Conservation (phyloP, 2,797 vertebrate genomes). For the Mormyrus hasselquistii region DNA sequence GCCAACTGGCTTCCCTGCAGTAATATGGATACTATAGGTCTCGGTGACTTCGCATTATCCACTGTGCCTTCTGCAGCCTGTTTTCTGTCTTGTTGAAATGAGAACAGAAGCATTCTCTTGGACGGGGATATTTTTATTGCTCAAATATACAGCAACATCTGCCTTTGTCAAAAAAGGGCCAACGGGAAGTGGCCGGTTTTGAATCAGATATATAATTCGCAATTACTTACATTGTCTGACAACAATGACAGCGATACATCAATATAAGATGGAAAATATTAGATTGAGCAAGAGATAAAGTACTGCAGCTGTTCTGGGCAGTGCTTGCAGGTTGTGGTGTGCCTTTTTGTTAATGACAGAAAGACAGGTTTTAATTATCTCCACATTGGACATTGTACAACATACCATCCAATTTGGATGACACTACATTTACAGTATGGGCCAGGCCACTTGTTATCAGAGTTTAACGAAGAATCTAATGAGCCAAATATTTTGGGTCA, state of each 20-base stretch:
- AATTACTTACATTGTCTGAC: neutral
- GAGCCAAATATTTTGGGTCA: slow-evolving; percentile 13
- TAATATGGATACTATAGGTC: neutral
- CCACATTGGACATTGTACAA: neutral
- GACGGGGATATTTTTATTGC: neutral
- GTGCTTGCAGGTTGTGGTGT: neutral
- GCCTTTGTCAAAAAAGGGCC: neutral
- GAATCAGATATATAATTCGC: neutral
- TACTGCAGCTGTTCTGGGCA: slow-evolving; percentile 4
- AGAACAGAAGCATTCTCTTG: neutral
- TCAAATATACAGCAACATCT: neutral
- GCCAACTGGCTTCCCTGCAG: neutral
- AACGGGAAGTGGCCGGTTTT: neutral
- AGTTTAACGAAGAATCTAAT: neutral
- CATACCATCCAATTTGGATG: slow-evolving; percentile 15
- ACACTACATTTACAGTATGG: slow-evolving; percentile 2
- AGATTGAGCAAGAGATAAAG: neutral
- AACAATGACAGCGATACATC: neutral
- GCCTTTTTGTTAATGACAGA: slow-evolving; percentile 3
- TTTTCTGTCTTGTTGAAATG: neutral
- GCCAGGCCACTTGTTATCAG: neutral
- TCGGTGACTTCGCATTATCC: neutral
- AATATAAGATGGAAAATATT: neutral
- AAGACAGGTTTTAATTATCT: neutral
- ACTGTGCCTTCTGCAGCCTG: neutral